phyloP scores from a whole-genome alignment of 2,797 vertebrate species.

The Clarias laeviceps region DNA sequence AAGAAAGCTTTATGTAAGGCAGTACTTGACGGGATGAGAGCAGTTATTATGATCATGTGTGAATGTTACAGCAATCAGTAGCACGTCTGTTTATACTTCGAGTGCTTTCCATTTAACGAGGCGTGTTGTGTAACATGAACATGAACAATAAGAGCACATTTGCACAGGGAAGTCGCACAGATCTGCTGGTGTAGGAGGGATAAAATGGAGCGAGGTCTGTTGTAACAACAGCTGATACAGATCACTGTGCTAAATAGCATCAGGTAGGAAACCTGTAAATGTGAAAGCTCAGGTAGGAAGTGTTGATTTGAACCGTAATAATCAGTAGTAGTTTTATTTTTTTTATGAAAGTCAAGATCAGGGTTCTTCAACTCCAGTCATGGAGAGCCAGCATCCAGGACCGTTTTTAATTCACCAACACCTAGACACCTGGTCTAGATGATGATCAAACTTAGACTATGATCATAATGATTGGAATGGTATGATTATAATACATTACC shows the following conservation, averaged over 20 bases:
- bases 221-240: neutral
- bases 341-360: no score
- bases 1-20: slow-evolving; percentile 28
- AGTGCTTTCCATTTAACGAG: slow-evolving; percentile 21
- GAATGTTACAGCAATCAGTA: neutral
- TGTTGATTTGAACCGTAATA: no score
- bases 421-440: neutral
- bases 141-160: neutral
- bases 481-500: no score
- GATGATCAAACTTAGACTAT: no score
- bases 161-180: neutral
- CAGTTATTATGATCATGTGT: neutral
- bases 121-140: neutral
- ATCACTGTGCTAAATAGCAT: neutral
- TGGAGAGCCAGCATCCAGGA: no score
- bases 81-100: neutral
- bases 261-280: no score
- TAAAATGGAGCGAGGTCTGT: neutral
- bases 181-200: neutral
- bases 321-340: no score
- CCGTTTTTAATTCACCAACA: no score
- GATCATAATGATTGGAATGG: no score
- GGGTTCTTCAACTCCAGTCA: no score
- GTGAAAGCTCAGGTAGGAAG: no score
- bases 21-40: neutral